Evolutionary conservation across 35 echinoderm and acorn worm species (phyloP).

Genomic region (Holothuria glaberrima): DNA sequence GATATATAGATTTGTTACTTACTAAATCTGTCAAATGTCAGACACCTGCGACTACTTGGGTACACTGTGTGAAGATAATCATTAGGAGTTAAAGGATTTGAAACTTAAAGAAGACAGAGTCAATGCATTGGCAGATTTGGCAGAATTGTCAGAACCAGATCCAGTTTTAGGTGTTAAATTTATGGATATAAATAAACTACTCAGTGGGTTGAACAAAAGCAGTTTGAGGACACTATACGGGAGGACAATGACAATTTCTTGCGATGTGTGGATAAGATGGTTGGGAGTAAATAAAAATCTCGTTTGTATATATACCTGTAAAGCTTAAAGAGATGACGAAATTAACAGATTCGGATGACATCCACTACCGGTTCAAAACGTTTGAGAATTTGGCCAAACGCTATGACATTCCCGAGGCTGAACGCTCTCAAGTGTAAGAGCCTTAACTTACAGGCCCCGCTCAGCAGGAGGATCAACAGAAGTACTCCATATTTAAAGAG

Average conservation of each 20-base stretch:
- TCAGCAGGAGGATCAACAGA: slow-evolving; percentile 14
- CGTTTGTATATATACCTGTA: not conserved
- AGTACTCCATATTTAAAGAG: slow-evolving; percentile 8
- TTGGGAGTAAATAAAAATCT: not conserved
- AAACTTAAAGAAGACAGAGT: slow-evolving; percentile 18
- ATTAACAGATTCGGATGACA: slow-evolving; percentile 47
- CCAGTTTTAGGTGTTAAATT: too few species aligned
- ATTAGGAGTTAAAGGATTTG: not conserved
- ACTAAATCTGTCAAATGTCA: too few species aligned
- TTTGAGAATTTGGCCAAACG: slow-evolving; percentile 15
- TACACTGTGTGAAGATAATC: not conserved
- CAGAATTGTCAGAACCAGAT: not conserved
- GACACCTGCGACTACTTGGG: not conserved
- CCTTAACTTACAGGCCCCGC: slow-evolving; percentile 19
- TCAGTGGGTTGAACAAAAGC: not conserved
- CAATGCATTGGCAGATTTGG: slow-evolving; percentile 4
- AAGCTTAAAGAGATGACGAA: slow-evolving; percentile 13
- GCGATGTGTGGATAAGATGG: not conserved
- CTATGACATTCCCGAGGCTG: not conserved
- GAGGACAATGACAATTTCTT: slow-evolving; percentile 33
- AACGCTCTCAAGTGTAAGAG: not conserved
- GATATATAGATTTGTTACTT: too few species aligned
- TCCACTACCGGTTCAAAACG: slow-evolving; percentile 8
- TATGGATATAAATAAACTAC: slow-evolving; percentile 7
- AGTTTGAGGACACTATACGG: slow-evolving; percentile 2